Percentiles rank a stretch among this genome's conserved stretches.
These are phyloP conservation scores for Timandra comae DNA, from an alignment of 2,888 invertebrate genomes.

Conservation along the genomic window DNA sequence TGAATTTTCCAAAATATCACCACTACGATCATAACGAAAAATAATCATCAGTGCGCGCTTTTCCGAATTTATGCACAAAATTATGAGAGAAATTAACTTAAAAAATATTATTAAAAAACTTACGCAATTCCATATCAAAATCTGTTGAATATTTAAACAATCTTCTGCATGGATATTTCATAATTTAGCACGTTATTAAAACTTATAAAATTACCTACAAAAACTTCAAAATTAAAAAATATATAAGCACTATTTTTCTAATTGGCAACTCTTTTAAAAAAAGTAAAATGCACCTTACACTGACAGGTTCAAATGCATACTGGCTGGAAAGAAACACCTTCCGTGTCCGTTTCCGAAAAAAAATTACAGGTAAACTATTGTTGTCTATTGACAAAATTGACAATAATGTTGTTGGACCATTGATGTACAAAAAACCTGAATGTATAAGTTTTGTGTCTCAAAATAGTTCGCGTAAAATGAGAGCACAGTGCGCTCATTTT, in stretches of 20 bases:
- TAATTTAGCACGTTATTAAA: conserved; percentile 28
- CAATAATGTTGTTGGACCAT: too few species aligned
- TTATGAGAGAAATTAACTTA: too few species aligned
- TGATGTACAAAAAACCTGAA: too few species aligned
- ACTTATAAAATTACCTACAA: conserved; percentile 4
- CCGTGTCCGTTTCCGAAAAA: conserved; percentile 69
- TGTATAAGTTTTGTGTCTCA: too few species aligned
- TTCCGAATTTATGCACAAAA: too few species aligned
- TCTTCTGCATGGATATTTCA: conserved; percentile 63
- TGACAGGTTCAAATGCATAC: conserved; percentile 59
- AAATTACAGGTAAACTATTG: conserved; percentile 46
- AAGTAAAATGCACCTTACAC: conserved; percentile 58
- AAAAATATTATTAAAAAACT: too few species aligned
- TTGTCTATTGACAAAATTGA: conserved; percentile 17
- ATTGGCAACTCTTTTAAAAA: conserved; percentile 19
- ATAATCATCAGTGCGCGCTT: too few species aligned
- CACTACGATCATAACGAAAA: too few species aligned
- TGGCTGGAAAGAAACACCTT: conserved; percentile 47
- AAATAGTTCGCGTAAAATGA: too few species aligned
- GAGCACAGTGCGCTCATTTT: too few species aligned
- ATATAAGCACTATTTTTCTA: conserved; percentile 7
- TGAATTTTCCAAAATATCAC: too few species aligned
- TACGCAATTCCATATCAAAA: conserved; percentile 47
- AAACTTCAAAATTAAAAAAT: conserved; percentile 8
- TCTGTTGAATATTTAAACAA: conserved; percentile 38